Base-by-base conservation (phyloP, 2,113 vertebrate species). In the Microcebus lehilahytsara region DNA sequence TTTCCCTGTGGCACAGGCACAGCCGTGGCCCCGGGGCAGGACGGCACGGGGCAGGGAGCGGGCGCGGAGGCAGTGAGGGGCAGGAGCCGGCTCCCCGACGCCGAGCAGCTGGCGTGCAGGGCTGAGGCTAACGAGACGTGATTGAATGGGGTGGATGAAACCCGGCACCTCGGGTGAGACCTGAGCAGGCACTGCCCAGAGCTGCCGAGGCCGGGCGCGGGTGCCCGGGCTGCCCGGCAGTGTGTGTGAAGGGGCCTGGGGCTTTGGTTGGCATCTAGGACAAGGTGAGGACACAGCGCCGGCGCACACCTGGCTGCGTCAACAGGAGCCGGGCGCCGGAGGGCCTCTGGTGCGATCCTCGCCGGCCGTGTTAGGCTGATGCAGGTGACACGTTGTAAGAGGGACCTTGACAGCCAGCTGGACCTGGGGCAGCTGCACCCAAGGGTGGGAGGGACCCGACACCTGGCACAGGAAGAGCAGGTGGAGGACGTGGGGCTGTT, bases 101-200 rank as follows among this genome's bases (percentile, higher is more conserved):
- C 4, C 12, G 86, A 90, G 96, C 95, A 88, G 95, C 95, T 87
- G 95, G 93, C 17, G 1, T 1, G 9, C 9, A 27, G 88, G 96
- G 58, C 88, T 96, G 95, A 96, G 96, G 51, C 88, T 96, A 96
- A 96, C 49, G 12, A 74, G 96, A 94, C 11, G 0, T 85, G 97
- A 97, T 9, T 25, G 96, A 97, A 95, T 87, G 95, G 90, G 95
- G 83, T 93, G 91, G 95, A 56, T 0, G 1, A 60, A 51, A 85
- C 80, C 56, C 13, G 3, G 91, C 83, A 58, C 85, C 81, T 77
- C 0, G 6, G 88, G 79, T 9, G 71, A 77, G 64, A 37, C 80
- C 71, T 49, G 66, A 9, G 51, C 83, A 8, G 94, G 25, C 6
- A 9, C 42, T 37, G 89, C 71, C 91, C 64, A 1, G 75, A 23